These are phyloP conservation scores for roundworm (Caenorhabditis elegans) DNA, from an alignment of 1,140 invertebrate species.

Conservation along the genomic window DNA sequence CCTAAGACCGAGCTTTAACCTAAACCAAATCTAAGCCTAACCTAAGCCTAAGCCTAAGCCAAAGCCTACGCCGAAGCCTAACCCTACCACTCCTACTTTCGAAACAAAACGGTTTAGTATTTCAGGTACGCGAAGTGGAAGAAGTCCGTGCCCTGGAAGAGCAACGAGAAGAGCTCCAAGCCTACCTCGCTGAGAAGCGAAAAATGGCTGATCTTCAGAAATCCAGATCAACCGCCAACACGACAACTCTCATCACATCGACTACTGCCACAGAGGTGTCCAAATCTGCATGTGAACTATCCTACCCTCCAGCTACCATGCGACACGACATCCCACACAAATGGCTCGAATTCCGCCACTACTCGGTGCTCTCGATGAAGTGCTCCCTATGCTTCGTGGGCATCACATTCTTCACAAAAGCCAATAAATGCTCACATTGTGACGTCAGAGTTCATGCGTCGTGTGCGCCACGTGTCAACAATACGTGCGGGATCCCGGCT, in stretches of 20 bases:
- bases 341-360: slow-evolving; percentile 37
- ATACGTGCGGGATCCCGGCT: slow-evolving; percentile 41
- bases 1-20: no score
- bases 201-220: neutral
- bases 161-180: neutral
- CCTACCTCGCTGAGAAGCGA: neutral
- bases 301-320: slow-evolving; percentile 10
- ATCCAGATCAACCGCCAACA: neutral
- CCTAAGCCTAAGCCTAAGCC: no score
- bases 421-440: slow-evolving; percentile 5
- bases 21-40: no score
- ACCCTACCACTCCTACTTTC: no score
- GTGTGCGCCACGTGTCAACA: slow-evolving; percentile 35
- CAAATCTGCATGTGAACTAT: neutral
- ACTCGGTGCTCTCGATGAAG: slow-evolving; percentile 3
- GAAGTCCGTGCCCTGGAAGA: neutral
- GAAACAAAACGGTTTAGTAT: no score
- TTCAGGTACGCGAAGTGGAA: slow-evolving; percentile 8
- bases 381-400: slow-evolving; percentile 42
- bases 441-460: slow-evolving; percentile 13
- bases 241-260: neutral
- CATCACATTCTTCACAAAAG: neutral
- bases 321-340: slow-evolving; percentile 46
- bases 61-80: no score
- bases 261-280: neutral